These are phyloP conservation scores for Conopomorpha cramerella DNA, from an alignment of 1,140 invertebrate genomes.

Conservation along the genomic window DNA sequence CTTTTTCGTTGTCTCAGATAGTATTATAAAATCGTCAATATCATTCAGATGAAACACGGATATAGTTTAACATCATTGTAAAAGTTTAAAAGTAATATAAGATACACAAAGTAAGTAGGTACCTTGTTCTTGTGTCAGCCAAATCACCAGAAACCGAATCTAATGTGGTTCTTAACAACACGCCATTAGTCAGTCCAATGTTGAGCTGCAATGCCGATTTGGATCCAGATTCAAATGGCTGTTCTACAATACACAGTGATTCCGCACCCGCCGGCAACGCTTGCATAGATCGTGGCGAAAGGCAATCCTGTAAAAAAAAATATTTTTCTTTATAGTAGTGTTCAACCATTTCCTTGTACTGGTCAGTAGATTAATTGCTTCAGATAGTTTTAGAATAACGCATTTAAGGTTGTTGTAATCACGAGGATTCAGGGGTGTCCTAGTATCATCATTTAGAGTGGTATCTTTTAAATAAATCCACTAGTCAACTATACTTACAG, in stretches of 20 bases:
- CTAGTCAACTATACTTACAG: conserved; percentile 59
- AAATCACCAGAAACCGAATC: conserved; percentile 97
- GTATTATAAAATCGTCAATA: conserved; percentile 48
- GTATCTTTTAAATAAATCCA: conserved; percentile 2
- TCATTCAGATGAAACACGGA: conserved; percentile 53
- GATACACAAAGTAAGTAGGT: conserved; percentile 10
- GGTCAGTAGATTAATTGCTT: too few species aligned
- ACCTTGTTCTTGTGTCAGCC: conserved; percentile 92
- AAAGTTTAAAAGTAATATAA: conserved; percentile 2
- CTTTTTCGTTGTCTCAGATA: conserved; percentile 29
- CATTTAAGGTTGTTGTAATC: conserved; percentile 56
- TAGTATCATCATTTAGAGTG: conserved; percentile 46
- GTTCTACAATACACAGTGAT: conserved; percentile 95
- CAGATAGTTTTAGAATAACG: conserved; percentile 52
- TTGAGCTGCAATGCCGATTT: conserved; percentile 88
- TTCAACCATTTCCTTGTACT: too few species aligned
- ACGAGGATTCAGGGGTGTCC: conserved; percentile 55
- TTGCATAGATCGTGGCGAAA: conserved; percentile 94
- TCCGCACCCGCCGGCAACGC: conserved; percentile 95
- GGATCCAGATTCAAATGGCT: conserved; percentile 68
- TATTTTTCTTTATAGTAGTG: conserved; percentile 3
- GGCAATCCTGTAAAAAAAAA: conserved; percentile 72
- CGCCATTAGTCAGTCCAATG: conserved; percentile 97
- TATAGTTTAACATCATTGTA: conserved; percentile 40
- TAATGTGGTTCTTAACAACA: conserved; percentile 90